A percentile compares a stretch with the other conserved stretches of the same genome.
Evolutionary conservation across 2,797 vertebrate genomes (phyloP).

Genomic region (Streptopelia turtur): DNA sequence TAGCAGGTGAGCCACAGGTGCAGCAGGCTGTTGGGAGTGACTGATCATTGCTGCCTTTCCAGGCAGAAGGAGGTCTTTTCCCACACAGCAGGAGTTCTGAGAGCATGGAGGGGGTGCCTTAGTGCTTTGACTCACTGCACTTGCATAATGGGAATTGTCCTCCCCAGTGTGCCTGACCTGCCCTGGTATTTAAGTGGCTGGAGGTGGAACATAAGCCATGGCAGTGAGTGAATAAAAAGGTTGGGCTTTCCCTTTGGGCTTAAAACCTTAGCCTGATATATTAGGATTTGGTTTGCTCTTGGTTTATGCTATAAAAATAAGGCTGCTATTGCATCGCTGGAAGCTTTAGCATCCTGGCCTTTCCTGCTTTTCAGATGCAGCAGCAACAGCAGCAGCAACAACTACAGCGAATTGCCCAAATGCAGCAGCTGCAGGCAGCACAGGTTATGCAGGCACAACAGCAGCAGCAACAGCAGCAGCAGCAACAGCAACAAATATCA

Average conservation of each 20-base stretch:
- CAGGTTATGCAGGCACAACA: slow-evolving; percentile 70
- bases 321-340: background rate
- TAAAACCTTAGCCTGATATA: background rate
- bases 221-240: background rate
- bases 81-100: no score
- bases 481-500: slow-evolving; percentile 77
- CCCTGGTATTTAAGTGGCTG: no score
- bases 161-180: no score
- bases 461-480: slow-evolving; percentile 79
- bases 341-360: background rate
- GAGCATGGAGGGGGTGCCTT: no score
- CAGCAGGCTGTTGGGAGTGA: no score
- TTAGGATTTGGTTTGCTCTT: background rate
- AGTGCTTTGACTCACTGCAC: no score
- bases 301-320: background rate
- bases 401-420: slow-evolving; percentile 72
- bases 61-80: no score
- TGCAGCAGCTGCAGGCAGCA: slow-evolving; percentile 74
- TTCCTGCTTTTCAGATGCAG: slow-evolving; percentile 74
- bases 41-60: no score
- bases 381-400: slow-evolving; percentile 82
- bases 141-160: no score
- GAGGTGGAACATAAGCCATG: no score
- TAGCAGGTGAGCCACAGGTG: no score
- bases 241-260: background rate